Evolutionary conservation across 2,888 invertebrate genomes (phyloP).

Genomic region (Nymphalis c-album): DNA sequence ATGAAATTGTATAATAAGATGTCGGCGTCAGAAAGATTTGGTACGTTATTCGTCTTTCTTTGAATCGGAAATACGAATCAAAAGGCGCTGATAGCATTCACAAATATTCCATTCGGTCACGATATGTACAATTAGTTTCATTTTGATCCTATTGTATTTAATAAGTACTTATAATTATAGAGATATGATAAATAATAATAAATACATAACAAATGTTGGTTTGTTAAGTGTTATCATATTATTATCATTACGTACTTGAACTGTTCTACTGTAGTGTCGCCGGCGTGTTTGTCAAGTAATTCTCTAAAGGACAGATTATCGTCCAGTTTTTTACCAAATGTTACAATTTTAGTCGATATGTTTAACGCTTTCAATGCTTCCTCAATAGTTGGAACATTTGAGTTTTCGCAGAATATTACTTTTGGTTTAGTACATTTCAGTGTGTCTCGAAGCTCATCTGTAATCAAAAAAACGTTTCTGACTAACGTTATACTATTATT

Average conservation of each 20-base stretch:
- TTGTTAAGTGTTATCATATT: too few species aligned
- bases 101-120: too few species aligned
- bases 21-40: too few species aligned
- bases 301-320: conserved; percentile 45
- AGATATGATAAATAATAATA: too few species aligned
- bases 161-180: too few species aligned
- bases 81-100: too few species aligned
- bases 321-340: conserved; percentile 49
- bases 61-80: background rate
- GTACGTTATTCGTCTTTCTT: too few species aligned
- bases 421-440: conserved; percentile 49
- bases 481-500: too few species aligned
- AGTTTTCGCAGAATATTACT: conserved; percentile 55
- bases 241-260: conserved; percentile 41
- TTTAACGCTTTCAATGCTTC: conserved; percentile 45
- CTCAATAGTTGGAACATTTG: conserved; percentile 46
- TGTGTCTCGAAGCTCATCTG: conserved; percentile 50
- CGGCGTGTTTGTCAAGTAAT: conserved; percentile 44
- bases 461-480: conserved; percentile 32
- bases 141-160: too few species aligned
- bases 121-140: too few species aligned
- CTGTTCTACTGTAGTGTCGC: conserved; percentile 37
- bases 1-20: too few species aligned
- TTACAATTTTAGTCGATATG: conserved; percentile 45
- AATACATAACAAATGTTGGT: too few species aligned